These are phyloP conservation scores for Hypena proboscidalis DNA, from an alignment of 2,888 invertebrate species.

Conservation along the genomic window DNA sequence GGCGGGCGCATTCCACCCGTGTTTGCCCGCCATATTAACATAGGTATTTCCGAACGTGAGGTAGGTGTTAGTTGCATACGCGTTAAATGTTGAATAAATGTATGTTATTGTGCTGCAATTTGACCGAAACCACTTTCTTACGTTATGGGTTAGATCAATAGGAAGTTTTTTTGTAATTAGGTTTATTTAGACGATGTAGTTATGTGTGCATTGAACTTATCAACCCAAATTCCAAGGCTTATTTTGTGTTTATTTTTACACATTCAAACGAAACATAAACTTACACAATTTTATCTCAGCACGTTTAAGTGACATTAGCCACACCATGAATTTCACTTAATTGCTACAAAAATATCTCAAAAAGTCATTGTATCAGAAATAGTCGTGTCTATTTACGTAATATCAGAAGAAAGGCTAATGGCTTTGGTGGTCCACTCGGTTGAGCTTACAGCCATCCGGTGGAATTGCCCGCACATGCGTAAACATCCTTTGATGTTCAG, in stretches of 20 bases:
- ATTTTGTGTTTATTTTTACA: too few relatives aligned
- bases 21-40: constrained; percentile 59
- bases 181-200: too few relatives aligned
- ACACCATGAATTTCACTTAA: constrained; percentile 6
- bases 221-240: too few relatives aligned
- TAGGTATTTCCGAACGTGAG: constrained; percentile 46
- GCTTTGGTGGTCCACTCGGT: constrained; percentile 45
- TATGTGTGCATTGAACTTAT: too few relatives aligned
- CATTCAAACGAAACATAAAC: too few relatives aligned
- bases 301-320: background rate
- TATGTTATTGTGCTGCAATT: constrained; percentile 34
- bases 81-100: constrained; percentile 33
- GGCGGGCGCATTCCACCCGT: constrained; percentile 63
- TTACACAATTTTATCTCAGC: background rate
- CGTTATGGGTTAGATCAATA: background rate
- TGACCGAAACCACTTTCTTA: constrained; percentile 20
- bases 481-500: constrained; percentile 57
- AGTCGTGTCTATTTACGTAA: constrained; percentile 34
- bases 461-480: constrained; percentile 68
- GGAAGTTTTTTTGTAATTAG: background rate
- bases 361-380: constrained; percentile 36
- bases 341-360: constrained; percentile 24
- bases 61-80: constrained; percentile 31
- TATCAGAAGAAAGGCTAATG: constrained; percentile 42
- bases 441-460: constrained; percentile 48